Conservation (phyloP, 2,797 vertebrate species). For the Xenentodon cancila region DNA sequence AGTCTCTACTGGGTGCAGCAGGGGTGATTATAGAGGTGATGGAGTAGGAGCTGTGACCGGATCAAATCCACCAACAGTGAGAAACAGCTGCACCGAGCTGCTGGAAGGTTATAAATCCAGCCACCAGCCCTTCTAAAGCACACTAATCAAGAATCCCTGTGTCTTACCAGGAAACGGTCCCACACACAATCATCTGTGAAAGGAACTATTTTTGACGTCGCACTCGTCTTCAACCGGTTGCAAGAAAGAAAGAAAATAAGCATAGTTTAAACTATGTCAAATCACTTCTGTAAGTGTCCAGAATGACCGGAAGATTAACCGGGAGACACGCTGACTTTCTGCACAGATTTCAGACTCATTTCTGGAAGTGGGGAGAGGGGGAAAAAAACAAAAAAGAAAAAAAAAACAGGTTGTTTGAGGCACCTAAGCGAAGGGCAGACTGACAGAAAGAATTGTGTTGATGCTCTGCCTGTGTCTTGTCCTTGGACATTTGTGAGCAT, state of each 20-base stretch:
- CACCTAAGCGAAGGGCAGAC: background rate
- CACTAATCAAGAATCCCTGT: too few species aligned
- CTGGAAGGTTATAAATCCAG: background rate
- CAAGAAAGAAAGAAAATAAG: background rate
- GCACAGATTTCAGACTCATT: too few species aligned
- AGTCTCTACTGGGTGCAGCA: constrained; percentile 38
- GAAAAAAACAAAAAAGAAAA: background rate
- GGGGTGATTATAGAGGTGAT: constrained; percentile 17
- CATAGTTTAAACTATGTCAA: background rate
- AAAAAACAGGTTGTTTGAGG: background rate
- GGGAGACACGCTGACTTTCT: background rate
- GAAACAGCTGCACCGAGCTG: background rate
- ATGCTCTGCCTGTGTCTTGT: constrained; percentile 15
- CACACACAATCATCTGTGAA: background rate
- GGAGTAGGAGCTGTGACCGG: constrained; percentile 11
- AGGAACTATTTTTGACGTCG: constrained; percentile 1
- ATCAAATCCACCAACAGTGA: constrained; percentile 9
- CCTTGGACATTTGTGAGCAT: constrained; percentile 50
- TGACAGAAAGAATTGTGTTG: constrained; percentile 5
- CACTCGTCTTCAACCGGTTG: background rate
- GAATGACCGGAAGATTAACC: background rate
- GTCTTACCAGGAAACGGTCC: background rate
- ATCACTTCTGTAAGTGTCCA: background rate
- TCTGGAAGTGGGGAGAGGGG: background rate
- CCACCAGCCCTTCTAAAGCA: too few species aligned